Conservation (phyloP, 2,113 vertebrate species). For the Phaethon lepturus region DNA sequence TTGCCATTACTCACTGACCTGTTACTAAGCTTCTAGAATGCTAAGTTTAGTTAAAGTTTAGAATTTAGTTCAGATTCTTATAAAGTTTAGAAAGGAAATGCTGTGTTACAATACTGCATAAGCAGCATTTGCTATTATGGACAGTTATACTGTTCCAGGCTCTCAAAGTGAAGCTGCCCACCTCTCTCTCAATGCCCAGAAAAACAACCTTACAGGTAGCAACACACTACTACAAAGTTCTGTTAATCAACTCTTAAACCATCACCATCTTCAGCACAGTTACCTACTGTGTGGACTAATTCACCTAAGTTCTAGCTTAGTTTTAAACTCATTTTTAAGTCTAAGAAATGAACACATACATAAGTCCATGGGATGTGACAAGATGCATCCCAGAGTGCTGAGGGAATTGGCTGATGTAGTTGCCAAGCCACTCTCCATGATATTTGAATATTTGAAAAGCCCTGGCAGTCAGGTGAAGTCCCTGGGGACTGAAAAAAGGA, state of each 20-base stretch:
- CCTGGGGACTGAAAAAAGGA: no score
- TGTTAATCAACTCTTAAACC: background rate
- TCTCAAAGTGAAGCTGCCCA: background rate
- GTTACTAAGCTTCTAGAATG: background rate
- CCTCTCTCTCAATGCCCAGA: background rate
- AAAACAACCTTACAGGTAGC: background rate
- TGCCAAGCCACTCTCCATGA: no score
- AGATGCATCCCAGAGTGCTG: no score
- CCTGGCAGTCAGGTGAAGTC: no score
- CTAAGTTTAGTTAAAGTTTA: background rate
- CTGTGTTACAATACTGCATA: background rate
- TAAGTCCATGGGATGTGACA: no score
- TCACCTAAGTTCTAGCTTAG: background rate
- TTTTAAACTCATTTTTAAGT: background rate
- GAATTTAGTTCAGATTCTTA: background rate
- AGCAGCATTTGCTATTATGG: background rate
- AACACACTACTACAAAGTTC: background rate
- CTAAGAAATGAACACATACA: background rate
- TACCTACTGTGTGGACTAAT: rapidly evolving
- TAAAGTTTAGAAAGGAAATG: rapidly evolving
- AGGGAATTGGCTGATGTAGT: no score
- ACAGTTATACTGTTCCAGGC: no score
- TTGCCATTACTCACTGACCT: background rate
- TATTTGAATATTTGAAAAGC: no score
- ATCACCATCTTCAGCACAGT: background rate